phyloP scores from a whole-genome alignment of 2,888 invertebrate genomes.

The Crocallis elinguaria region DNA sequence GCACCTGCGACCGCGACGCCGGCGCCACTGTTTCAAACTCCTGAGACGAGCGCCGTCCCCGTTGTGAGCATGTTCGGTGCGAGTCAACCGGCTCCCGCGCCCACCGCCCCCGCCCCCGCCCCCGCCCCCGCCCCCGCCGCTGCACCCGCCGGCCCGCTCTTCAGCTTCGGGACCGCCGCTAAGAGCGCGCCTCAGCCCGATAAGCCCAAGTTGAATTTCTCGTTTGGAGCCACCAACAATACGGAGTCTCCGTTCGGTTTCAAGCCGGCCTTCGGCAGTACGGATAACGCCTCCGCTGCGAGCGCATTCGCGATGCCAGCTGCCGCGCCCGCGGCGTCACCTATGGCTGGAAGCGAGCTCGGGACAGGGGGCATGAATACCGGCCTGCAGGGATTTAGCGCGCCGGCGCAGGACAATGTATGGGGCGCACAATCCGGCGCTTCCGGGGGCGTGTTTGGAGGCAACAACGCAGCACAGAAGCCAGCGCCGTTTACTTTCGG shows the following conservation, averaged over 20 bases:
- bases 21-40: conserved; percentile 46
- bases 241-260: conserved; percentile 40
- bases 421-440: conserved; percentile 55
- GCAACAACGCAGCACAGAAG: conserved; percentile 52
- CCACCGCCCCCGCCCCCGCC: conserved; percentile 25
- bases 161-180: conserved; percentile 56
- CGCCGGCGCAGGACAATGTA: conserved; percentile 47
- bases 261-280: conserved; percentile 44
- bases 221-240: conserved; percentile 49
- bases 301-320: conserved; percentile 19
- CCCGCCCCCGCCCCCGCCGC: conserved; percentile 42
- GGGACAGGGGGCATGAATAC: neutral
- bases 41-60: conserved; percentile 27
- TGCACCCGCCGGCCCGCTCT: conserved; percentile 48
- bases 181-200: conserved; percentile 43
- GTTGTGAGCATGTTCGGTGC: conserved; percentile 35
- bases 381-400: conserved; percentile 9
- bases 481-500: conserved; percentile 62
- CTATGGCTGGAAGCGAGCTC: neutral
- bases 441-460: conserved; percentile 47
- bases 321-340: conserved; percentile 2
- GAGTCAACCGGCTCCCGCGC: conserved; percentile 43
- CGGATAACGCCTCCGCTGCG: conserved; percentile 4
- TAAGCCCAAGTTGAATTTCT: conserved; percentile 63
- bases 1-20: conserved; percentile 28